Evolutionary conservation across 1,140 invertebrate species (phyloP).

Genomic region (Drosophila seguyi): DNA sequence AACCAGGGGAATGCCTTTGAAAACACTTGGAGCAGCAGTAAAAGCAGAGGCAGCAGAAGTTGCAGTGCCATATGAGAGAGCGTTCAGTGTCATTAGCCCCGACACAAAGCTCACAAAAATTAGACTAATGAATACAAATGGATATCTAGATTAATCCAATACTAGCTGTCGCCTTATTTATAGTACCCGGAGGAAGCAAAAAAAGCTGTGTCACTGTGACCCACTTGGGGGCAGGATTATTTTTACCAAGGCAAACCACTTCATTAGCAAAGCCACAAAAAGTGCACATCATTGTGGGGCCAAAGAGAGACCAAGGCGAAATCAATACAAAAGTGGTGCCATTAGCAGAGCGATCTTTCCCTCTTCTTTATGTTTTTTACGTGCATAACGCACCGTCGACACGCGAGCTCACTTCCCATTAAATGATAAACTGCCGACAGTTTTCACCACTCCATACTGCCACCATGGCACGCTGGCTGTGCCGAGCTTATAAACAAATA

Average conservation of each 20-base stretch:
- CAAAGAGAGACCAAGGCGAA: slow-evolving; percentile 24
- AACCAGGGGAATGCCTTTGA: slow-evolving; percentile 40
- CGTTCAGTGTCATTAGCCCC: slow-evolving; percentile 46
- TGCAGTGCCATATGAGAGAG: slow-evolving; percentile 25
- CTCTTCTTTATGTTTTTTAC: background rate
- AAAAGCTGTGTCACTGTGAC: slow-evolving; percentile 48
- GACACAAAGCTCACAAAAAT: slow-evolving; percentile 47
- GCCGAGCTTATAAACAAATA: slow-evolving; percentile 71
- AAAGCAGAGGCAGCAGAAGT: background rate
- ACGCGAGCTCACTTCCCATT: slow-evolving; percentile 21
- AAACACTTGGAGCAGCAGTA: slow-evolving; percentile 12
- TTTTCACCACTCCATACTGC: slow-evolving; percentile 3
- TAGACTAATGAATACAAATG: slow-evolving; percentile 82
- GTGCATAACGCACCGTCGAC: slow-evolving; percentile 19
- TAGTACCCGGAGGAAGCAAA: slow-evolving; percentile 50
- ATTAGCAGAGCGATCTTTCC: slow-evolving; percentile 45
- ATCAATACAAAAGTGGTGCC: slow-evolving; percentile 57
- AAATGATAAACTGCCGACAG: slow-evolving; percentile 54
- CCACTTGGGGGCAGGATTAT: slow-evolving; percentile 50
- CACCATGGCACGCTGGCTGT: slow-evolving; percentile 10
- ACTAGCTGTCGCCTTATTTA: slow-evolving; percentile 73
- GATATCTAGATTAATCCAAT: slow-evolving; percentile 81
- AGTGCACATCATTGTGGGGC: slow-evolving; percentile 64
- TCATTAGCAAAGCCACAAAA: slow-evolving; percentile 65
- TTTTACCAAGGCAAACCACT: slow-evolving; percentile 54